Conservation (phyloP, 2,113 vertebrate genomes). For the Todiramphus chloris region DNA sequence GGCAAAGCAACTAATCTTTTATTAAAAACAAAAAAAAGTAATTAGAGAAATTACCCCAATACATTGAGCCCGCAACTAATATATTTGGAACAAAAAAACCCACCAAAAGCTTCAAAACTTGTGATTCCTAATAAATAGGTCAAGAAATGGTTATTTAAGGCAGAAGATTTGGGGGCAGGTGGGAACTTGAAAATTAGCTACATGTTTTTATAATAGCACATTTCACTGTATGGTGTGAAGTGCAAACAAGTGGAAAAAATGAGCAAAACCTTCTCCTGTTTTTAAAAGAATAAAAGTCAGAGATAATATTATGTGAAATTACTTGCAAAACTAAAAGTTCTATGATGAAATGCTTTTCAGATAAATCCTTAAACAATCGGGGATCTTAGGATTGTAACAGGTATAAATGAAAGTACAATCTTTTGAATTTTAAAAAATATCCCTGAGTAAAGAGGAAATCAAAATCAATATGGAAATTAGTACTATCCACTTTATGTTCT, state of each 20-base stretch:
- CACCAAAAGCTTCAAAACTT: neutral
- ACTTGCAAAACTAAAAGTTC: neutral
- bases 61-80: neutral
- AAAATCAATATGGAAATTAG: neutral
- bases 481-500: neutral
- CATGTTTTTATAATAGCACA: neutral
- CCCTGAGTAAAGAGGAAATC: neutral
- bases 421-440: neutral
- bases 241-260: neutral
- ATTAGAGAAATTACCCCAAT: neutral
- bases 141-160: neutral
- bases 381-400: neutral
- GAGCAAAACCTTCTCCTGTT: neutral
- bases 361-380: neutral
- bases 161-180: neutral
- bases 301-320: neutral
- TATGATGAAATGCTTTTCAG: neutral
- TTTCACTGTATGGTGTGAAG: neutral
- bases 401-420: neutral
- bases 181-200: neutral
- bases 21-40: neutral
- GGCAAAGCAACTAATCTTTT: neutral
- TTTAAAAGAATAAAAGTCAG: neutral
- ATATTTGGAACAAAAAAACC: neutral
- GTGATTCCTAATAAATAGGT: neutral